A percentile compares a stretch with the other conserved stretches of the same genome.
phyloP scores from a whole-genome alignment of 2,113 vertebrate genomes.

The Trogon melanurus region DNA sequence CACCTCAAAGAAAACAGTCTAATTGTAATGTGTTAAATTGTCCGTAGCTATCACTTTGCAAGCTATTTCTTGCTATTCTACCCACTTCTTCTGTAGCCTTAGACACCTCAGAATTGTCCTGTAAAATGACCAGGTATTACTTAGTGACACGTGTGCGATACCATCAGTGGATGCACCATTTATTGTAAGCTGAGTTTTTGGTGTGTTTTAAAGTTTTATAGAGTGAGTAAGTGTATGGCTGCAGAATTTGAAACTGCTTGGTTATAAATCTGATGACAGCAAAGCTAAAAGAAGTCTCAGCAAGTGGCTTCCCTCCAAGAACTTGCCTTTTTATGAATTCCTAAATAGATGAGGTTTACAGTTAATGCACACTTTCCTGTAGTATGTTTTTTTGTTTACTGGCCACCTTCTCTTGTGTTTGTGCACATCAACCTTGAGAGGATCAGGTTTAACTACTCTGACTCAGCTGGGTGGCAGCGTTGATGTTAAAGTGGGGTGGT shows the following conservation, averaged over 20 bases:
- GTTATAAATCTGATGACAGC: slow-evolving; percentile 53
- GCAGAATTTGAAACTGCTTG: slow-evolving; percentile 29
- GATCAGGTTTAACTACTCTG: neutral
- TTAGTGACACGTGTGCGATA: neutral
- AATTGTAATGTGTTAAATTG: slow-evolving; percentile 6
- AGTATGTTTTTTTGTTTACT: neutral
- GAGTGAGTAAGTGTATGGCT: slow-evolving; percentile 22
- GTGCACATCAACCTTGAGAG: neutral
- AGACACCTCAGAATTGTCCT: neutral
- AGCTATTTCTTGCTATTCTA: neutral
- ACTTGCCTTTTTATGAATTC: slow-evolving; percentile 15
- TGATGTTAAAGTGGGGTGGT: neutral
- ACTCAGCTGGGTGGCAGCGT: neutral
- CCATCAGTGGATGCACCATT: neutral
- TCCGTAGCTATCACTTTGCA: neutral
- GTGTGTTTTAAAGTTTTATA: slow-evolving; percentile 54
- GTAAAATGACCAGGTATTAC: neutral
- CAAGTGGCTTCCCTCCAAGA: neutral
- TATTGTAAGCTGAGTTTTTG: neutral
- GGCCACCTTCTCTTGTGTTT: neutral
- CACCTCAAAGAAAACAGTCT: slow-evolving; percentile 24
- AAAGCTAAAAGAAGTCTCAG: slow-evolving; percentile 23
- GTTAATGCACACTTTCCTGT: neutral
- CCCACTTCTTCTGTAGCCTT: neutral
- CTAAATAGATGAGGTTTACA: neutral